phyloP scores from a whole-genome alignment of 2,888 invertebrate species.

The Megaustenia siamemsis region DNA sequence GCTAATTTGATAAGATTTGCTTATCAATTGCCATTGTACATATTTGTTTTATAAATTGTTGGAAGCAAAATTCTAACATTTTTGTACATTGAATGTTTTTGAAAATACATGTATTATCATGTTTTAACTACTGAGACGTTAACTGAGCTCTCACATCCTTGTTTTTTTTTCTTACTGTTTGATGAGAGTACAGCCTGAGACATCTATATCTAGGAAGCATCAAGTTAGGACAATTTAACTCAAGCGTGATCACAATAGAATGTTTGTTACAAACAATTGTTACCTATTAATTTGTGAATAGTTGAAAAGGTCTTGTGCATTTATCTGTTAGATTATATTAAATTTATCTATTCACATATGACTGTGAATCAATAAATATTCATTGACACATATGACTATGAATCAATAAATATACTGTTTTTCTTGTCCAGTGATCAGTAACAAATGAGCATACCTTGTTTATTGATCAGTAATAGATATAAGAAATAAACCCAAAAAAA shows the following conservation, averaged over 20 bases:
- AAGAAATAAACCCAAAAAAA: too few relatives aligned
- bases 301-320: too few relatives aligned
- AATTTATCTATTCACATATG: not conserved
- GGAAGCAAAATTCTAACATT: not conserved
- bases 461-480: too few relatives aligned
- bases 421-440: too few relatives aligned
- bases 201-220: slow-evolving; percentile 28
- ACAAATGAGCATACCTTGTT: too few relatives aligned
- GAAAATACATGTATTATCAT: not conserved
- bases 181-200: slow-evolving; percentile 47
- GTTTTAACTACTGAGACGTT: not conserved
- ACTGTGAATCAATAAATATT: not conserved
- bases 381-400: not conserved
- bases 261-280: slow-evolving; percentile 8
- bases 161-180: slow-evolving; percentile 42
- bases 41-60: not conserved
- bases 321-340: not conserved
- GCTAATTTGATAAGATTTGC: not conserved
- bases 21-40: not conserved
- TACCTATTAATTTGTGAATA: too few relatives aligned
- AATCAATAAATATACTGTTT: not conserved
- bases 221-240: slow-evolving; percentile 29
- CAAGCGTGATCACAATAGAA: not conserved
- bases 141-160: not conserved
- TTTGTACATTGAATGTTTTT: not conserved